Percentiles rank a stretch among this genome's conserved stretches.
phyloP scores from a whole-genome alignment of 2,113 vertebrate genomes.

The Eira barbara region DNA sequence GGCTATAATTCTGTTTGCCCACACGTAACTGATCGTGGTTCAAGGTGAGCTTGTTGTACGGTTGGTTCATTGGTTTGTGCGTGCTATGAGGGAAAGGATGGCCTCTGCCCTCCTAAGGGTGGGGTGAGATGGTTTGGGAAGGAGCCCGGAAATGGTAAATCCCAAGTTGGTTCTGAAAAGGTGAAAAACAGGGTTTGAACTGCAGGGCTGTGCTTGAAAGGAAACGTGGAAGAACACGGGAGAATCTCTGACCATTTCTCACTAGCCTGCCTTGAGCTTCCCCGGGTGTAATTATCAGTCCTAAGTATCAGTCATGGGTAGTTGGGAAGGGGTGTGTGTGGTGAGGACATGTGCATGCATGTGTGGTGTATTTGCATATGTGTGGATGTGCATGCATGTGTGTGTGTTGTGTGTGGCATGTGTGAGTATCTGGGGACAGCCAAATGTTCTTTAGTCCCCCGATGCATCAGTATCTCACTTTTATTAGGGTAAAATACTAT shows the following conservation, averaged over 20 bases:
- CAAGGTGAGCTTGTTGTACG: neutral
- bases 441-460: neutral
- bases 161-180: neutral
- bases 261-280: too few relatives aligned
- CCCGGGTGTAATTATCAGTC: rapidly evolving
- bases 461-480: neutral
- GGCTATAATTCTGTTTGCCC: neutral
- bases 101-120: too few relatives aligned
- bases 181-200: neutral
- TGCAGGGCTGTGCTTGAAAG: neutral
- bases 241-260: too few relatives aligned
- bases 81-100: neutral
- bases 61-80: neutral
- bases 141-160: neutral
- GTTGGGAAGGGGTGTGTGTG: neutral
- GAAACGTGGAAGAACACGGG: neutral
- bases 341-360: rapidly evolving
- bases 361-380: too few relatives aligned
- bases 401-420: neutral
- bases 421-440: neutral
- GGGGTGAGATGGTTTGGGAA: neutral
- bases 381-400: neutral
- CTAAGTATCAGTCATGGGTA: too few relatives aligned
- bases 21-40: neutral
- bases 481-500: neutral